Evolutionary conservation across 2,888 invertebrate genomes (phyloP), one percentile per base, ranked within the genome.

Genomic region (Chloroclystis v-ata): DNA sequence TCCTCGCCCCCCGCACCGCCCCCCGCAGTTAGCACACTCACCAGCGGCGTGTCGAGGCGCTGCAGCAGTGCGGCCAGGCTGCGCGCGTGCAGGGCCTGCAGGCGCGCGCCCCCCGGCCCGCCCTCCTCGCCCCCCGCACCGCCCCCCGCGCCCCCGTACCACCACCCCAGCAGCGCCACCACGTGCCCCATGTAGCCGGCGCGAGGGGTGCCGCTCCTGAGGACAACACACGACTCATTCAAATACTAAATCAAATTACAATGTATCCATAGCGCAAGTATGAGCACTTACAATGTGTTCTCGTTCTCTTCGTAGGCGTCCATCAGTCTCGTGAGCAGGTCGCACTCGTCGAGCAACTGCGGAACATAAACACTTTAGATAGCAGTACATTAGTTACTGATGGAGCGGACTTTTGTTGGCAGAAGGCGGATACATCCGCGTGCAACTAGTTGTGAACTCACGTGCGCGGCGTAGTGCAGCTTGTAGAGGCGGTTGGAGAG

Each of bases 251-350:
- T n/a, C n/a, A n/a, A n/a, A n/a, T n/a, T n/a, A n/a, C n/a, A n/a
- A n/a, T n/a, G n/a, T n/a, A n/a, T n/a, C n/a, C n/a, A n/a, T n/a
- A n/a, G n/a, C n/a, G n/a, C n/a, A n/a, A n/a, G n/a, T n/a, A n/a
- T n/a, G n/a, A n/a, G n/a, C 13, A 59, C 94, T 92, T 83, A 95
- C 95, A 93, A 92, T 75, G 91, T 90, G 63, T 90, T 89, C 61
- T 93, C 92, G 78, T 95, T 95, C 59, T 92, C 91, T 65, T 94
- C 92, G 91, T 94, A 97, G 41, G 92, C 93, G 60, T 94, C 93
- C 75, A 97, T 89, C 66, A 97, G 91, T 75, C 93, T 91, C 61
- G 93, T 91, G 59, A 96, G 85, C 74, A 97, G 87, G 67, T 92
- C 92, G 82, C 95, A 95, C 72, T 96, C 92, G 65, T 91, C 82